Base-by-base conservation (phyloP, 64 coral and sea anemone species). In the Acropora yongei region DNA sequence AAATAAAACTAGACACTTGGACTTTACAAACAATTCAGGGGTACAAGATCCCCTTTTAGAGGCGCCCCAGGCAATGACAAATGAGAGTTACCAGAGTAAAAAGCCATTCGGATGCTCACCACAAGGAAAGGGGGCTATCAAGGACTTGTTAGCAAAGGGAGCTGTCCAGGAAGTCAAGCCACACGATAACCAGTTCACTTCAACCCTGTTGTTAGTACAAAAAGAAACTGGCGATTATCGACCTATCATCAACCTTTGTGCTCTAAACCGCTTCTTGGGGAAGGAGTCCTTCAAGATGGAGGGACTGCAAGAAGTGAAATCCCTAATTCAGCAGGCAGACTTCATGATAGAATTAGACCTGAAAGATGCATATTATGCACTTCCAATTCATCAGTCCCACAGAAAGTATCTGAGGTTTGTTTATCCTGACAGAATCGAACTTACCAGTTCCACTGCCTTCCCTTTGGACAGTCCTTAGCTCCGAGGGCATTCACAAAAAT, bases 11-110 rank as follows among this genome's bases (percentile, higher is more conserved):
- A 49, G 86, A 77, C 16, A 51, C n/a, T 16, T 79, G 73, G 50
- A 65, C 88, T 20, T 72, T 89, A 53, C 43, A 89, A 45, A 89
- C 88, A 47, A 89, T 89, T 65, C 61, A 53, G 44, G 88, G 76
- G 76, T 89, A 89, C 88, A 68, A 89, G 88, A 89, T 89, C 41
- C 76, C 88, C 53, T 80, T 89, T 89, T 16, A 42, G 55, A 75
- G 85, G 19, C 85, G 10, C 18, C 85, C 69, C 68, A 75, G 88
- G 19, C 88, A 89, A 51, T 89, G 88, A 57, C 13, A 57, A 9
- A 19, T 61, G 41, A 51, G 88, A 41, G 58, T 78, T 16, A 89
- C 88, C 51, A 46, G 41, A 44, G 46, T 51, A 5, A 47, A 18
- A 78, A 10, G 76, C 76, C 10, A 78, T 12, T 16, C 43, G 7